Conservation (phyloP, 2,888 invertebrate genomes). For the Limnephilus rhombicus region DNA sequence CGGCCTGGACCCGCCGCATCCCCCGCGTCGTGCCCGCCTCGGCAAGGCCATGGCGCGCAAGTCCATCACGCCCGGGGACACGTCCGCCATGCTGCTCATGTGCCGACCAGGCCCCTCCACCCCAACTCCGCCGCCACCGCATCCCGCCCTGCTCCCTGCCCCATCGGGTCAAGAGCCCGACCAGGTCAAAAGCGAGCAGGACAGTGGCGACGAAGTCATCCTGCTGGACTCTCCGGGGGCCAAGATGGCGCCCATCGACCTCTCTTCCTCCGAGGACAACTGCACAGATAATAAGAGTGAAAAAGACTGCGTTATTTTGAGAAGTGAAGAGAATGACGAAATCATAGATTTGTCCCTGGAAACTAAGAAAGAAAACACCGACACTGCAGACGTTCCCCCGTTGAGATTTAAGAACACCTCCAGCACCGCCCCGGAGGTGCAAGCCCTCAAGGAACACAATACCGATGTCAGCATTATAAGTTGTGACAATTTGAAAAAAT, state of each 20-base stretch:
- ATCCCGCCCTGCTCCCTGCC: constrained; percentile 74
- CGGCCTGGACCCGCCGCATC: constrained; percentile 81
- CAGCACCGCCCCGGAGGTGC: constrained; percentile 69
- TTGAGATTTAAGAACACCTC: constrained; percentile 52
- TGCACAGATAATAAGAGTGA: constrained; percentile 63
- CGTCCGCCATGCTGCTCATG: constrained; percentile 75
- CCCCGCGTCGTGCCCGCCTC: constrained; percentile 78
- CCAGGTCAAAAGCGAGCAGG: constrained; percentile 74
- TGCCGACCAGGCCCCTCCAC: constrained; percentile 70
- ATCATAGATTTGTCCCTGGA: constrained; percentile 56
- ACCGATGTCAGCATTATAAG: constrained; percentile 64
- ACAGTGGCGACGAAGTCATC: constrained; percentile 68
- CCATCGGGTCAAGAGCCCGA: constrained; percentile 69
- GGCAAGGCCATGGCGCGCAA: constrained; percentile 85
- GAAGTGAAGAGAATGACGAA: constrained; percentile 45
- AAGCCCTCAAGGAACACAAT: constrained; percentile 74
- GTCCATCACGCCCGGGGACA: constrained; percentile 77
- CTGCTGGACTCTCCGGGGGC: constrained; percentile 63
- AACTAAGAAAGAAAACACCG: constrained; percentile 57
- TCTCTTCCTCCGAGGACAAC: constrained; percentile 75
- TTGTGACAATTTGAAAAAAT: constrained; percentile 69
- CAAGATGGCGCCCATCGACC: constrained; percentile 72
- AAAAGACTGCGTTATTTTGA: constrained; percentile 67
- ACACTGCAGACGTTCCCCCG: not conserved
- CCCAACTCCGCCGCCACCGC: constrained; percentile 76